Conservation (phyloP, 2,113 vertebrate genomes). For the Campylomormyrus numenius region DNA sequence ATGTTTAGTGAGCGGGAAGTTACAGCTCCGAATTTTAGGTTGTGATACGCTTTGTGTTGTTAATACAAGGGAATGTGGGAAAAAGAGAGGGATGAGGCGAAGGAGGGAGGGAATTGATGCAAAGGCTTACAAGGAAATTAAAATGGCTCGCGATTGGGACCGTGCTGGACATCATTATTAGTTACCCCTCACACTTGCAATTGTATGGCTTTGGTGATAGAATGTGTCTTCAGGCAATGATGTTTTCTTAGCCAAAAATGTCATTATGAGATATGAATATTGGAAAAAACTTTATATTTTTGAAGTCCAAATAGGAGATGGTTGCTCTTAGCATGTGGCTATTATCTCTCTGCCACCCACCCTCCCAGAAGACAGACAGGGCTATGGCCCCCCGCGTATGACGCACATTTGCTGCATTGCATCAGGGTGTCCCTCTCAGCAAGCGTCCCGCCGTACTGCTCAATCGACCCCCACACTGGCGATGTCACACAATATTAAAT, state of each 20-base stretch:
- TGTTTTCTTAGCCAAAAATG: conserved; percentile 21
- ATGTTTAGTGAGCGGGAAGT: conserved; percentile 34
- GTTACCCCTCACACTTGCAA: conserved; percentile 35
- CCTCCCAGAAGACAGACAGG: not conserved
- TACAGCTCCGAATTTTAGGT: conserved; percentile 39
- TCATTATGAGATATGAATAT: conserved; percentile 32
- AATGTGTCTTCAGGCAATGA: conserved; percentile 23
- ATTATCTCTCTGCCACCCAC: not conserved
- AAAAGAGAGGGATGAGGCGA: conserved; percentile 40
- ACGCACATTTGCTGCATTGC: not conserved
- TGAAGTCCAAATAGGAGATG: not conserved
- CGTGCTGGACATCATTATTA: conserved; percentile 50
- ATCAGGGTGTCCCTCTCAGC: not conserved
- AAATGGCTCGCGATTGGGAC: conserved; percentile 31
- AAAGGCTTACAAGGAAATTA: conserved; percentile 38
- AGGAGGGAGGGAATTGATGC: conserved; percentile 50
- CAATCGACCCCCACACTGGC: not conserved
- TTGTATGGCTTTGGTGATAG: conserved; percentile 30
- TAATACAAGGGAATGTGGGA: conserved; percentile 47
- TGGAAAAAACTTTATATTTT: not conserved
- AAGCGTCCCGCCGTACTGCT: not conserved
- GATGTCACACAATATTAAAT: not conserved
- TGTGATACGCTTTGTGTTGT: conserved; percentile 59
- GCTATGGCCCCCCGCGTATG: not conserved
- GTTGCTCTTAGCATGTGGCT: not conserved